A percentile compares a stretch with the other conserved stretches of the same genome.
phyloP scores from a whole-genome alignment of 92 coral and sea anemone genomes.

The Hydrozoanthus gracilis region DNA sequence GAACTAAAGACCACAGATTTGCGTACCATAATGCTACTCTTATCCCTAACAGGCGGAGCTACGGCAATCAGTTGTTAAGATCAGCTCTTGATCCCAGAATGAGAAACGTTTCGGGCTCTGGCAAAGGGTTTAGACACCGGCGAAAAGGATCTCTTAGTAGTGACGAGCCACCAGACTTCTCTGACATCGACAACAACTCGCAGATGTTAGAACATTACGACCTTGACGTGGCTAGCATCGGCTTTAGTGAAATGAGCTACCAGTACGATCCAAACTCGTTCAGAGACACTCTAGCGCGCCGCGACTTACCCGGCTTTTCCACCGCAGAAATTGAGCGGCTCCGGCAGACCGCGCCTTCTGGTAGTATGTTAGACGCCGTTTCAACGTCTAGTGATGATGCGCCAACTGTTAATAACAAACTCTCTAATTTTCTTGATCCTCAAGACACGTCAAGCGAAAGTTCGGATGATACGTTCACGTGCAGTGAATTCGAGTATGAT shows the following conservation, averaged over 20 bases:
- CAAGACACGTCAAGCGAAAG: constrained; percentile 94
- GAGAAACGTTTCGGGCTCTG: constrained; percentile 54
- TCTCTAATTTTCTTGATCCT: constrained; percentile 84
- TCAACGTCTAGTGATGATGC: constrained; percentile 86
- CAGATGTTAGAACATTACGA: constrained; percentile 94
- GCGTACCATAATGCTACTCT: constrained; percentile 39
- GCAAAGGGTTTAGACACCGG: constrained; percentile 65
- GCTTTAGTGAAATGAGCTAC: constrained; percentile 90
- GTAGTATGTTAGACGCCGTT: constrained; percentile 92
- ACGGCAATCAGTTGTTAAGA: constrained; percentile 62
- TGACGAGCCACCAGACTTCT: constrained; percentile 85
- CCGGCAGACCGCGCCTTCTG: constrained; percentile 89
- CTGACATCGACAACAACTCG: constrained; percentile 87
- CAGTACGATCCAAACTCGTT: constrained; percentile 87
- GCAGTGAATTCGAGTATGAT: constrained; percentile 95
- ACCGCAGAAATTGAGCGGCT: constrained; percentile 90
- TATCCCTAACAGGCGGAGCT: constrained; percentile 8
- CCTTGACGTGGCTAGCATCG: constrained; percentile 94
- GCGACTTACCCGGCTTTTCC: constrained; percentile 81
- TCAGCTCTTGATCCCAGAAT: constrained; percentile 75
- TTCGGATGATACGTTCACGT: constrained; percentile 95
- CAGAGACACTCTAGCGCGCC: constrained; percentile 75
- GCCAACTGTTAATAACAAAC: constrained; percentile 74
- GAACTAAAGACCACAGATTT: constrained; percentile 40
- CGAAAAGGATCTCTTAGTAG: constrained; percentile 83